A percentile compares a stretch with the other conserved stretches of the same genome.
Conservation (phyloP, 2,113 vertebrate species). For the Gallinago undulata region DNA sequence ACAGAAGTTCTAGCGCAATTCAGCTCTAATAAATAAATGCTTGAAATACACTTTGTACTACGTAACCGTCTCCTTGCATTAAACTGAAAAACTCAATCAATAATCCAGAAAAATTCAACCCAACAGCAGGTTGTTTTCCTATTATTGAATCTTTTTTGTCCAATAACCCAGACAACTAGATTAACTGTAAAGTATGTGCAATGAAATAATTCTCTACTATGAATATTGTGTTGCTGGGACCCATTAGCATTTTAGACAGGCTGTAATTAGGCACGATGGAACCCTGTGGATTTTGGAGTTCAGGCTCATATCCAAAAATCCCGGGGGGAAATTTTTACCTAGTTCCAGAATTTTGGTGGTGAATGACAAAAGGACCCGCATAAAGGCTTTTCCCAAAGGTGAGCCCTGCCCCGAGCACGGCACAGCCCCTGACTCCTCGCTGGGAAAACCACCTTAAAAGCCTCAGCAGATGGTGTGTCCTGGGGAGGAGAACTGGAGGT, state of each 20-base stretch:
- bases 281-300: background rate
- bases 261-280: slow-evolving; percentile 7
- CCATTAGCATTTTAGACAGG: background rate
- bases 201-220: background rate
- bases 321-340: background rate
- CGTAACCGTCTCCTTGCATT: background rate
- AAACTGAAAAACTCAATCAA: background rate
- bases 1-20: background rate
- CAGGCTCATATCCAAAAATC: background rate
- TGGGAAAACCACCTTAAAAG: background rate
- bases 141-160: background rate
- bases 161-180: background rate
- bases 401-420: background rate
- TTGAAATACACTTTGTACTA: background rate
- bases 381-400: fast-evolving
- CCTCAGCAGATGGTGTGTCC: background rate
- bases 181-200: background rate
- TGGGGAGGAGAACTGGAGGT: background rate
- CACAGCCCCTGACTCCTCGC: background rate
- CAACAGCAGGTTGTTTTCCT: background rate
- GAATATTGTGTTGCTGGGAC: background rate
- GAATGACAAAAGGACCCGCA: background rate
- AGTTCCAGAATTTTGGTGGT: background rate
- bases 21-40: slow-evolving; percentile 47
- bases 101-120: background rate